A percentile compares a stretch with the other conserved stretches of the same genome.
These are phyloP conservation scores for Zaprionus africanus DNA, from an alignment of 1,140 invertebrate species.

Conservation along the genomic window DNA sequence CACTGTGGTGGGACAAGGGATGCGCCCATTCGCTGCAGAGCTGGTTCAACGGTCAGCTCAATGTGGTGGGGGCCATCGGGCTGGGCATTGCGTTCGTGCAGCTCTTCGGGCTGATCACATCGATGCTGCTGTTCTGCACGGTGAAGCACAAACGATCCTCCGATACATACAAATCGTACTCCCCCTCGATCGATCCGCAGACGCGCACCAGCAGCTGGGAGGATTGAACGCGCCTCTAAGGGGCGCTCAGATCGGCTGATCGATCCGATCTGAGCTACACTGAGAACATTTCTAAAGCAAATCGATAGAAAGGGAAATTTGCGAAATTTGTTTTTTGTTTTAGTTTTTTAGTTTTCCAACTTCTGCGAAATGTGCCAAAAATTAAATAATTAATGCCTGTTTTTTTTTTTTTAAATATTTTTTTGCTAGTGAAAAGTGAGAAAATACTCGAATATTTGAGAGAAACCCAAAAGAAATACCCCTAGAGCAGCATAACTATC, in stretches of 20 bases:
- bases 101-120: constrained; percentile 90
- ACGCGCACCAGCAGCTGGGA: constrained; percentile 85
- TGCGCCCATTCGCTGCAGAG: constrained; percentile 88
- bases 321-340: constrained; percentile 26
- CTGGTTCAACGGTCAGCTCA: constrained; percentile 89
- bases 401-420: constrained; percentile 36
- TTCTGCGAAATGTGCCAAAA: constrained; percentile 78
- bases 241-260: background rate
- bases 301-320: background rate
- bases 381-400: constrained; percentile 52
- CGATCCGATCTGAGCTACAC: background rate
- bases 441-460: constrained; percentile 51
- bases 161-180: constrained; percentile 89
- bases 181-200: constrained; percentile 86
- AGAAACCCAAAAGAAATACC: constrained; percentile 12
- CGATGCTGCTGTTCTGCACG: constrained; percentile 91
- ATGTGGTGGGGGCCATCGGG: constrained; percentile 89
- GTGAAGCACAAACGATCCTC: constrained; percentile 89
- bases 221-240: constrained; percentile 73
- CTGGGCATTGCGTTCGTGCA: constrained; percentile 89
- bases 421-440: constrained; percentile 25
- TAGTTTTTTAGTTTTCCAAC: constrained; percentile 28
- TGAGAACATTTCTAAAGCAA: constrained; percentile 42
- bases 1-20: constrained; percentile 88
- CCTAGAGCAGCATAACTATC: constrained; percentile 2